These are phyloP conservation scores for Mycalesis mineus DNA, from an alignment of 2,888 invertebrate species.

Conservation along the genomic window DNA sequence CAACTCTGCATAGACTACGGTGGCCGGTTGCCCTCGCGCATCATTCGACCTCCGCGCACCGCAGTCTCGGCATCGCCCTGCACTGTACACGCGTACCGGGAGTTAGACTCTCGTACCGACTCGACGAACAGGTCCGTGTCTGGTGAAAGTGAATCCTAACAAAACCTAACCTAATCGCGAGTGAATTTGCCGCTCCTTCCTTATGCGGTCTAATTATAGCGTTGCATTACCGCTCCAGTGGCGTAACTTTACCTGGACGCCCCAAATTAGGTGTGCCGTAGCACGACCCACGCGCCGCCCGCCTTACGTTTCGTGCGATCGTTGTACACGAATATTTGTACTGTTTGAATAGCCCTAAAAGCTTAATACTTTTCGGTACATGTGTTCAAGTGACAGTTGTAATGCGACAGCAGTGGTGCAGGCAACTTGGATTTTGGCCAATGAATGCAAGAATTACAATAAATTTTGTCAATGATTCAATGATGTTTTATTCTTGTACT, in stretches of 20 bases:
- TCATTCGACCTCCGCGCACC: constrained; percentile 77
- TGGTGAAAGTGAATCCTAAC: constrained; percentile 64
- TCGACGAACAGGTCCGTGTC: constrained; percentile 76
- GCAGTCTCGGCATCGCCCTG: constrained; percentile 74
- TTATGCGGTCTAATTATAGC: constrained; percentile 68
- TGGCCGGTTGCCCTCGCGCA: constrained; percentile 68
- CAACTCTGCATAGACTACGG: constrained; percentile 74
- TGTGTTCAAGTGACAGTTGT: constrained; percentile 59
- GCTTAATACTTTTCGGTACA: constrained; percentile 46
- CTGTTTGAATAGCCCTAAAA: constrained; percentile 56
- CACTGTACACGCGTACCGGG: constrained; percentile 72
- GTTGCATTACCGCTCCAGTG: constrained; percentile 66
- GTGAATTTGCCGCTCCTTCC: constrained; percentile 63
- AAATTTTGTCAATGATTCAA: constrained; percentile 54
- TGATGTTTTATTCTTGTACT: constrained; percentile 39
- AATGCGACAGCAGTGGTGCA: constrained; percentile 64
- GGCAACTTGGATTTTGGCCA: constrained; percentile 71
- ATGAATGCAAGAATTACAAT: constrained; percentile 61
- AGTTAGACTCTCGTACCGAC: constrained; percentile 74
- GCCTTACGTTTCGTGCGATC: constrained; percentile 55
- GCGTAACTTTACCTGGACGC: constrained; percentile 76
- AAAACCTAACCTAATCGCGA: constrained; percentile 53
- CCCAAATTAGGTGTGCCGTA: constrained; percentile 78
- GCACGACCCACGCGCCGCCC: constrained; percentile 53
- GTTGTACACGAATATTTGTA: constrained; percentile 42